These are phyloP conservation scores for Enhydra lutris DNA, from an alignment of 2,113 vertebrate species.

Conservation along the genomic window DNA sequence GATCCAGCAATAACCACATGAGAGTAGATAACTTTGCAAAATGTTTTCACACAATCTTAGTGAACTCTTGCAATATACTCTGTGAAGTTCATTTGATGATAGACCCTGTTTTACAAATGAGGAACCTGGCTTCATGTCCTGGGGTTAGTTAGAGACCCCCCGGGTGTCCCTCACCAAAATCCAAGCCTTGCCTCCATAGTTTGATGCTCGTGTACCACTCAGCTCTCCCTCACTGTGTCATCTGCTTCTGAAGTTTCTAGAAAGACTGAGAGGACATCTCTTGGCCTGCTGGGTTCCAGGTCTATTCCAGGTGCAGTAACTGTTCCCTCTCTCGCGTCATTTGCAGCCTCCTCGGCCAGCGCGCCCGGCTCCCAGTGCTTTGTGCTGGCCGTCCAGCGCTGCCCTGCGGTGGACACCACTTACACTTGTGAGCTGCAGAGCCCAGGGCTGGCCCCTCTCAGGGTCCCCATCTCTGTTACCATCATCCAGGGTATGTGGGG, in stretches of 20 bases:
- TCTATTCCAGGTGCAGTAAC: background rate
- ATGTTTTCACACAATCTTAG: background rate
- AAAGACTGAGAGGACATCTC: background rate
- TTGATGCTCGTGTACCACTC: background rate
- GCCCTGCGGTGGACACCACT: slow-evolving; percentile 31
- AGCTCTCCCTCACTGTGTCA: background rate
- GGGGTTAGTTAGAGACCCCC: background rate
- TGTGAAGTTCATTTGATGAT: background rate
- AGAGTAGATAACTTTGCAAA: background rate
- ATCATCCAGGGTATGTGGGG: slow-evolving; percentile 55
- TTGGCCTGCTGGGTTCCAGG: background rate
- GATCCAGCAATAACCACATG: background rate
- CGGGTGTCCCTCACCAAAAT: background rate
- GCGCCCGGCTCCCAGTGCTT: slow-evolving; percentile 6
- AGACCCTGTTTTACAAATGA: background rate
- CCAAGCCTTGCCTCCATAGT: background rate
- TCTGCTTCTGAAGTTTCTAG: background rate
- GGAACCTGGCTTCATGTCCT: background rate
- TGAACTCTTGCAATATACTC: background rate
- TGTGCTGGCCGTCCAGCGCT: background rate
- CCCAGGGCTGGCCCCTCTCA: background rate
- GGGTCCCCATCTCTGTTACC: slow-evolving; percentile 19
- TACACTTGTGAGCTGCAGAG: slow-evolving; percentile 68
- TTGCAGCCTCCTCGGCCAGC: background rate
- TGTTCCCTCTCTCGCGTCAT: accelerated